phyloP scores from a whole-genome alignment of 2,797 vertebrate genomes.

The Premnoplex brunnescens region DNA sequence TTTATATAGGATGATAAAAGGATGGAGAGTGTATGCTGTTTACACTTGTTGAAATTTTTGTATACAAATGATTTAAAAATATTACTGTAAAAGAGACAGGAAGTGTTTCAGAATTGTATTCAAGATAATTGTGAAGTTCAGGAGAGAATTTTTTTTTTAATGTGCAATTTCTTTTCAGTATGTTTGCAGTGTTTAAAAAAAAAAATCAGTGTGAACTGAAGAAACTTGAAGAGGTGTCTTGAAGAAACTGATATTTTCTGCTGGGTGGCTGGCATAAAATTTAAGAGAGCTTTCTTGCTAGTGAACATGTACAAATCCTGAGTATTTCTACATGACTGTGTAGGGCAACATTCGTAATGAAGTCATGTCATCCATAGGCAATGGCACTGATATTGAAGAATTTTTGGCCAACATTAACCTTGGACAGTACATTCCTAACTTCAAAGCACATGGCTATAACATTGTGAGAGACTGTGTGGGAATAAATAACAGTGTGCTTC shows the following conservation, averaged over 20 bases:
- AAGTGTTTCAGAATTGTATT: not conserved
- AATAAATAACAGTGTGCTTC: conserved; percentile 82
- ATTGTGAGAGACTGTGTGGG: conserved; percentile 79
- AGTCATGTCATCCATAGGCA: conserved; percentile 79
- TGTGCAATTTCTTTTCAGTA: not conserved
- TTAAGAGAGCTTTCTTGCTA: not conserved
- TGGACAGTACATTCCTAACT: conserved; percentile 81
- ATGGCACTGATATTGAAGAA: conserved; percentile 74
- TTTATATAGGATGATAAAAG: not conserved
- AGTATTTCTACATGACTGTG: not conserved
- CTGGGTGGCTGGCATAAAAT: not conserved
- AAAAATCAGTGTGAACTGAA: not conserved
- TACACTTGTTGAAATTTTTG: not conserved
- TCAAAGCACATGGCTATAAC: conserved; percentile 80
- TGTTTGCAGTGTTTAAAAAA: not conserved
- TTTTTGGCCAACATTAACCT: conserved; percentile 88
- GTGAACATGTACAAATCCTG: not conserved
- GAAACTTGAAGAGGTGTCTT: not conserved
- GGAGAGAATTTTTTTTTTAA: not conserved
- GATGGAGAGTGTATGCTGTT: not conserved
- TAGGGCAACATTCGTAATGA: conserved; percentile 53
- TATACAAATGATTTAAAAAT: not conserved
- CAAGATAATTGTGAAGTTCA: not conserved
- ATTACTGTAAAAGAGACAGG: not conserved
- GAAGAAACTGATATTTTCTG: not conserved